Base-by-base conservation (phyloP, 2,113 vertebrate genomes). In the Fulica atra region DNA sequence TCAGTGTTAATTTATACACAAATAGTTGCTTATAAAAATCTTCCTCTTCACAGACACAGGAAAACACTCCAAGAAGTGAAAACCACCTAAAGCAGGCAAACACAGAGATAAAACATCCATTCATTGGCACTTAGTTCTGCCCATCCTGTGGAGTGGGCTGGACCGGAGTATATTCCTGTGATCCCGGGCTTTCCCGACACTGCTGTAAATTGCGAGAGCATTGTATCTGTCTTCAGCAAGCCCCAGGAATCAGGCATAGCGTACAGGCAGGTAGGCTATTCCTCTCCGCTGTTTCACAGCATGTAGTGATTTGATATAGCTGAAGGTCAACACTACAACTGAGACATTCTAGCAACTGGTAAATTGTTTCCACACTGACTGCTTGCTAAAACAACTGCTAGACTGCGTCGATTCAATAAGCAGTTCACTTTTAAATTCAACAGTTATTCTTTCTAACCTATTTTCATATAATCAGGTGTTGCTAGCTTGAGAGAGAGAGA, bases 271-370 rank as follows among this genome's bases (percentile, higher is more conserved):
- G 64, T 14, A 33, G 80, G 69, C 42, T 76, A 57, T 7, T 85
- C 73, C 48, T 36, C 61, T 81, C 53, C 57, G 15, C 57, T 79
- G 6, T 11, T 88, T 42, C 87, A 44, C 89, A 94, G 64, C 83
- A 33, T 26, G 69, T 7, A 68, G 36, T 44, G 70, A 85, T 72
- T 80, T 65, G 61, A 61, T 72, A 54, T 2, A 95, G 87, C 78
- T 88, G 87, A 89, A 77, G 89, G 93, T 85, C 54, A 28, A 72
- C 84, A 33, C 40, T 57, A 35, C 35, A 93, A 94, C 95, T 86
- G 87, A 97, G 89, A 92, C 94, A 93, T 82, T 78, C 74, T 88
- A 96, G 94, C 95, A 95, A 96, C 81, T 93, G 86, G 57, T 46
- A 95, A 94, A 87, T 87, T 81, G 87, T 87, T 95, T 92, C 84